A percentile compares a stretch with the other conserved stretches of the same genome.
Conservation (phyloP, 30 jellyfish, hydroid and myxozoan species). For the Haliclystus octoradiatus region DNA sequence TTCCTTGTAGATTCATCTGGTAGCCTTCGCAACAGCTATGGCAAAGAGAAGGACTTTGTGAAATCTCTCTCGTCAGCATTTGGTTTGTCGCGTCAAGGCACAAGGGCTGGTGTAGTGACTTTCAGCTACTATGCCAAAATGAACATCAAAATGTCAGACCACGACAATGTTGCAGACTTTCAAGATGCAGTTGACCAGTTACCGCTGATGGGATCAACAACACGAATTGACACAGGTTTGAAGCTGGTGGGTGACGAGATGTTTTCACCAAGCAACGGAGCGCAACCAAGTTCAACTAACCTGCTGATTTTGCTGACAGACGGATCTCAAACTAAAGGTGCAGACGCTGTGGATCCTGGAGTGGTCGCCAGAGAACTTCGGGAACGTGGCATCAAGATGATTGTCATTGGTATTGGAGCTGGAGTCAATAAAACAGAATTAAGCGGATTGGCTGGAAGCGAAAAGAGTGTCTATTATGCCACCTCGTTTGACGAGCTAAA, state of each 20-base stretch:
- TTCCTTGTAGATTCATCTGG: constrained; percentile 47
- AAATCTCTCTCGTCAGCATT: constrained; percentile 12
- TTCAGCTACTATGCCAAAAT: constrained; percentile 28
- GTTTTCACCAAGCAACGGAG: constrained; percentile 33
- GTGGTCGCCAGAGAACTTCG: no score
- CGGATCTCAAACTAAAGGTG: no score
- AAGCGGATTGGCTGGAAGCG: no score
- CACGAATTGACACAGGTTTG: constrained; percentile 47
- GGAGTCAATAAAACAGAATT: no score
- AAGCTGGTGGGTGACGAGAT: constrained; percentile 17
- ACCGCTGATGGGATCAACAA: constrained; percentile 37
- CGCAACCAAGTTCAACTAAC: no score
- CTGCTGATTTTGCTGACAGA: no score
- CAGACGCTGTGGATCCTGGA: no score
- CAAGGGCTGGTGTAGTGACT: constrained; percentile 35
- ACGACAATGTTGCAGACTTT: constrained; percentile 4
- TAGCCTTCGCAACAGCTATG: constrained; percentile 28
- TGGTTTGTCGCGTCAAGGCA: constrained; percentile 16
- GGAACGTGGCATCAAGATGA: no score
- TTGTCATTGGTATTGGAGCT: no score
- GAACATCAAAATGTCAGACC: constrained; percentile 35
- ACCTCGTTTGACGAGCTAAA: no score
- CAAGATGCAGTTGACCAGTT: constrained; percentile 26
- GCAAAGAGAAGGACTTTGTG: constrained; percentile 45
- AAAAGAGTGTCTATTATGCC: no score